Base-by-base conservation (phyloP, 2,113 vertebrate species). In the Dicerorhinus sumatrensis region DNA sequence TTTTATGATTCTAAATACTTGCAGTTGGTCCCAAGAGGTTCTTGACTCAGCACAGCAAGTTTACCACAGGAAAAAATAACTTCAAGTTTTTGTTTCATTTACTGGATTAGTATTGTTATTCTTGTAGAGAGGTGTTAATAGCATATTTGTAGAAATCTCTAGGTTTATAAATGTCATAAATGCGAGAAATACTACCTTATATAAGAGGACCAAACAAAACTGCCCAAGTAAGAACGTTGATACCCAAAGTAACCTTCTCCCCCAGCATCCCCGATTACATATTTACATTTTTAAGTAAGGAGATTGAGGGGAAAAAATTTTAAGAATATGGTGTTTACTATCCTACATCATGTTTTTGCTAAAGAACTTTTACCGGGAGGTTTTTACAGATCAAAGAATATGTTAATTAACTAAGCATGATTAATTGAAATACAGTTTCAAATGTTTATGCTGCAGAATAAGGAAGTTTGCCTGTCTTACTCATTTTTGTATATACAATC, bases 351-450 rank as follows among this genome's bases (percentile, higher is more conserved):
- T 91, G 31, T 63, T 93, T 84, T 86, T 80, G 48, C 67, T 81
- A 51, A 62, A 76, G 33, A 86, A 81, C 76, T 56, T 18, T 81
- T 81, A 70, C 17, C 62, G 39, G 23, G 62, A 79, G 33, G 36
- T 60, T 92, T 83, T 97, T 89, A 81, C 23, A 72, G 9, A 62
- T 90, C 48, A 87, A 63, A 93, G 42, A 18, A 33, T 85, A n/a
- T 76, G 39, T 85, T 96, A 33, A 62, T 90, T 96, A 89, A 39
- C 70, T 89, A 82, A 89, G 60, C 33, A 77, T 70, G 46, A 51
- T n/a, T 91, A 75, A 84, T 84, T 63, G 12, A 75, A 86, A 51
- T 27, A 33, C 7, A 48, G 8, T 90, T 56, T 83, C 6, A 54
- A 12, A 72, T 90, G n/a, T 63, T 96, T 80, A 63, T 54, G 23